These are phyloP conservation scores for Operophtera brumata DNA, from an alignment of 2,888 invertebrate genomes.

Conservation along the genomic window DNA sequence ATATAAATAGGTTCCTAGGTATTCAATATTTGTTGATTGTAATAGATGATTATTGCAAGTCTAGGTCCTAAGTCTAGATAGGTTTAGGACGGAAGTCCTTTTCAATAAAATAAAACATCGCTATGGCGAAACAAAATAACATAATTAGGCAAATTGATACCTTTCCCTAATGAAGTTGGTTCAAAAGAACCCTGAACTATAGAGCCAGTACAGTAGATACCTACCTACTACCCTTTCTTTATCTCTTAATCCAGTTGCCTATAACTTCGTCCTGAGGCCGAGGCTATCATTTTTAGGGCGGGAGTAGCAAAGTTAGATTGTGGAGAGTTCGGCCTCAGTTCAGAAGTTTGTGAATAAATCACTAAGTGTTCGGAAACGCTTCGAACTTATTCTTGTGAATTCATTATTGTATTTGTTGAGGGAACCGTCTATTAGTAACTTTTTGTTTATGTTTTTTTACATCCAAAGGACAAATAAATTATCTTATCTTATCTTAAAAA, in stretches of 20 bases:
- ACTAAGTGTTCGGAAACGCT: conserved; percentile 1
- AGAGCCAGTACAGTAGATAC: no score
- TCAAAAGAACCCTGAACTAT: background rate
- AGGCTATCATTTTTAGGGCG: conserved; percentile 4
- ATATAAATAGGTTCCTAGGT: no score
- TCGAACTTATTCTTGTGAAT: conserved; percentile 9
- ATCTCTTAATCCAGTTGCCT: background rate
- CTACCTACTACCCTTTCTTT: background rate
- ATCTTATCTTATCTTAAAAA: no score
- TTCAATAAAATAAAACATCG: no score
- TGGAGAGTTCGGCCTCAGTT: background rate
- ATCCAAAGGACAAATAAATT: no score
- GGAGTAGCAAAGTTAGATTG: conserved; percentile 6
- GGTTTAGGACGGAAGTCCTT: no score
- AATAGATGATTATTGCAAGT: no score
- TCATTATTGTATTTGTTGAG: conserved; percentile 1
- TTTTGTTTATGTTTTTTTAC: background rate
- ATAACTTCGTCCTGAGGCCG: background rate
- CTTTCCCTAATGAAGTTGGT: no score
- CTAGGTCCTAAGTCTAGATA: no score
- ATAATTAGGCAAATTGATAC: no score
- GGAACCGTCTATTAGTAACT: background rate
- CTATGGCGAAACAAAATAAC: no score
- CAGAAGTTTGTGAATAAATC: conserved; percentile 10
- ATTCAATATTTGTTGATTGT: no score